A percentile compares a stretch with the other conserved stretches of the same genome.
Conservation (phyloP, 2,113 vertebrate genomes). For the Aptenodytes forsteri region DNA sequence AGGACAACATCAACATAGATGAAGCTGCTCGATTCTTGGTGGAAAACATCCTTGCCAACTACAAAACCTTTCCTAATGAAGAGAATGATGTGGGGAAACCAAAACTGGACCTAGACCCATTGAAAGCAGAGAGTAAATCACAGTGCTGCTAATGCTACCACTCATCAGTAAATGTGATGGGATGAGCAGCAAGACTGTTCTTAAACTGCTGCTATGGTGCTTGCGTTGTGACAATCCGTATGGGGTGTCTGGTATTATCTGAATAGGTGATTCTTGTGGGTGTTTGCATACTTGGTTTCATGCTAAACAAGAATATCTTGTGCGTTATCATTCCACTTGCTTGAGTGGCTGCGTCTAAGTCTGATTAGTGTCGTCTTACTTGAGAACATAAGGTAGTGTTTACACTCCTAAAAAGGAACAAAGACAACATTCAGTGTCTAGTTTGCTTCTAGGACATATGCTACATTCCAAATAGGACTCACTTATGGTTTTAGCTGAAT, state of each 20-base stretch:
- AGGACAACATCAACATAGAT: conserved; percentile 98
- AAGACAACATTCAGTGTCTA: background rate
- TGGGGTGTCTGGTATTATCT: background rate
- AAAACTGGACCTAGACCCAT: conserved; percentile 84
- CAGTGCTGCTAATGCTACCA: conserved; percentile 88
- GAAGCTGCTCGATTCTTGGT: conserved; percentile 95
- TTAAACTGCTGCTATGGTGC: conserved; percentile 7
- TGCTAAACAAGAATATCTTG: background rate
- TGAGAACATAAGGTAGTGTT: conserved; percentile 49
- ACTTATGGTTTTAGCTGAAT: background rate
- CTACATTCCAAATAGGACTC: background rate
- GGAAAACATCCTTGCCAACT: conserved; percentile 90
- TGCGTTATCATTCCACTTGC: background rate
- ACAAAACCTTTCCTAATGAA: conserved; percentile 86
- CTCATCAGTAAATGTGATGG: background rate
- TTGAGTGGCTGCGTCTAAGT: background rate
- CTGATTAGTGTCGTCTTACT: background rate
- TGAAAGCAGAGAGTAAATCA: conserved; percentile 86
- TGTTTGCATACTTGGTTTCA: background rate
- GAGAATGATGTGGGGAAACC: conserved; percentile 86
- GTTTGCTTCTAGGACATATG: background rate
- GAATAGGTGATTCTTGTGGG: background rate
- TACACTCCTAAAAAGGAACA: conserved; percentile 37
- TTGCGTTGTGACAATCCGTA: conserved; percentile 16
- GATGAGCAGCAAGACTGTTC: conserved; percentile 36